A percentile compares a stretch with the other conserved stretches of the same genome.
phyloP scores from a whole-genome alignment of 2,797 vertebrate species.

The Sebastes oblongus region DNA sequence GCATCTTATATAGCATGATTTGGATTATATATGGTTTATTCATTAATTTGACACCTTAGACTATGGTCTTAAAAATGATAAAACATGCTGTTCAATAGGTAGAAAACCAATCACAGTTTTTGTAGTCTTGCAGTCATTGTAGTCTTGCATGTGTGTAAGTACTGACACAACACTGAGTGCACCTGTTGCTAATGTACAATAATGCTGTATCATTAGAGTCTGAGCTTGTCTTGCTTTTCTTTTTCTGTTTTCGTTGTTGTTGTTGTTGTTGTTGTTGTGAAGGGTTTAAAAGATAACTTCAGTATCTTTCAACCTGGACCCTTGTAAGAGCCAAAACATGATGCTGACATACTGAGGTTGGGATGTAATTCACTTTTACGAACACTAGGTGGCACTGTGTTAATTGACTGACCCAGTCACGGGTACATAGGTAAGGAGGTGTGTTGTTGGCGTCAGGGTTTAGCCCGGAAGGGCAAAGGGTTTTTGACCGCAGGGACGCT shows the following conservation, averaged over 20 bases:
- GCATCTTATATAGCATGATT: neutral
- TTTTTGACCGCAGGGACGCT: too few species aligned
- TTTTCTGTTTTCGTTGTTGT: neutral
- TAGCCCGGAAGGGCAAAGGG: too few species aligned
- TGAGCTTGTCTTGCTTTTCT: neutral
- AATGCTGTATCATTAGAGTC: neutral
- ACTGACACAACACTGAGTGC: neutral
- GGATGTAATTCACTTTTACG: too few species aligned
- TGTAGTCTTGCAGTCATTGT: too few species aligned
- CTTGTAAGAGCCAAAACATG: too few species aligned
- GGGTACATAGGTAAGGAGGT: too few species aligned
- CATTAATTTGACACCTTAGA: neutral
- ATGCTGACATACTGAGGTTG: too few species aligned
- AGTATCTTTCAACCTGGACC: too few species aligned
- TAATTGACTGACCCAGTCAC: too few species aligned
- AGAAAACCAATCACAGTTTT: neutral
- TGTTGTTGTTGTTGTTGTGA: neutral
- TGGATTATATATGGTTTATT: neutral
- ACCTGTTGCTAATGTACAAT: neutral
- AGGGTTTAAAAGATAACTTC: too few species aligned
- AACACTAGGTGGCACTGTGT: too few species aligned
- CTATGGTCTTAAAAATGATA: neutral
- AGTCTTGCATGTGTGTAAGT: neutral
- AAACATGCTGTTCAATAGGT: neutral
- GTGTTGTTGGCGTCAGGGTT: too few species aligned